Base-by-base conservation (phyloP, 1,140 invertebrate species). In the Pseudomyrmex concolor region DNA sequence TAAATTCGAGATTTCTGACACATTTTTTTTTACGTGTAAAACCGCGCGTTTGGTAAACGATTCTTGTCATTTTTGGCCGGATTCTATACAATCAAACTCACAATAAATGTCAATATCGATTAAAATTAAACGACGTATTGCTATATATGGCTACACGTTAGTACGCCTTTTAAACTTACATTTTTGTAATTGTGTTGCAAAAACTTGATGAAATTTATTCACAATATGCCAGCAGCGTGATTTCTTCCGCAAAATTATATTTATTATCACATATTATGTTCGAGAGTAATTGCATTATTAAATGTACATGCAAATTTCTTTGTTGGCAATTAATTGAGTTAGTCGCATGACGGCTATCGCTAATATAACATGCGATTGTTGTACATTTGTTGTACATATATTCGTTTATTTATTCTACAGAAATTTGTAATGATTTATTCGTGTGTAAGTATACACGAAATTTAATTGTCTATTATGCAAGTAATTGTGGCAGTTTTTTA, bases 71-170 rank as follows among this genome's bases (percentile, higher is more conserved):
- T 80, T 71, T 59, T 22, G n/a, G 45, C 59, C 55, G 51, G 45
- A 78, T 64, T 50, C 57, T 34, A 5, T 22, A 51, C 45, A 12
- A 17, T 76, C 48, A n/a, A 55, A 15, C 55, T 48, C 10, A 64
- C 43, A 78, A 57, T 68, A 10, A 19, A 80, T 19, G 54, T 78
- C 19, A 19, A 19, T 60, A 50, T 80, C 43, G 76, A 70, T 78
- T 78, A 70, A 78, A 78, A 45, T 3, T 25, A 50, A 55, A 50
- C 19, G 19, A 2, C 19, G 12, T 78, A 68, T 68, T 45, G 19
- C 19, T 19, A 19, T 10, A 15, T 25, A 25, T 22, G 25, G 63
- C 55, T 34, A 54, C 25, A 51, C 7, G 43, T 50, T 70, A 50
- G 64, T 51, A 54, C 22, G 34, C 12, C 54, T 50, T 70, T 80